phyloP scores from a whole-genome alignment of 64 coral and sea anemone genomes.

The Catalaphyllia jardinei region DNA sequence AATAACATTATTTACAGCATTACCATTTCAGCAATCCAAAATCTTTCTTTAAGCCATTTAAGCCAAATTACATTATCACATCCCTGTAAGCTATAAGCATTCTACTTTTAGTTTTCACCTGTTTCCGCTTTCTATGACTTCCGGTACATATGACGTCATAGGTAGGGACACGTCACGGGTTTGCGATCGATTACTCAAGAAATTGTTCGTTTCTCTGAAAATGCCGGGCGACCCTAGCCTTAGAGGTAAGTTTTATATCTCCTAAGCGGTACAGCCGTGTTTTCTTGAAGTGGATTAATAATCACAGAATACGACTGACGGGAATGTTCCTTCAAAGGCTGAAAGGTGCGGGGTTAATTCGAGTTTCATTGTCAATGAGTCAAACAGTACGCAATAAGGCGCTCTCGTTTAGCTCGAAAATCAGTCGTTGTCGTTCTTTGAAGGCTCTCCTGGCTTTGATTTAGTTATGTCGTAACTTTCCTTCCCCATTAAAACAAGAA shows the following conservation, averaged over 20 bases:
- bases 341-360: not conserved
- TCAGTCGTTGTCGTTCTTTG: not conserved
- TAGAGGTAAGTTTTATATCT: constrained; percentile 73
- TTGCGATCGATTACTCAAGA: constrained; percentile 50
- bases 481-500: not conserved
- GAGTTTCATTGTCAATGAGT: not conserved
- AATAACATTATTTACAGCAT: not conserved
- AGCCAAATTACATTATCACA: not conserved
- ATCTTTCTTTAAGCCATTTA: not conserved
- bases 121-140: constrained; percentile 26
- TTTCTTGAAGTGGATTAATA: not conserved
- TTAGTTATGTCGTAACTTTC: not conserved
- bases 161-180: constrained; percentile 81
- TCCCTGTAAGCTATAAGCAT: not conserved
- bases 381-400: constrained; percentile 13
- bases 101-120: not conserved
- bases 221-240: constrained; percentile 92
- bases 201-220: constrained; percentile 59
- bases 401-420: not conserved
- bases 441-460: not conserved
- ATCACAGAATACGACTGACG: not conserved
- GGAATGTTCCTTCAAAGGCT: not conserved
- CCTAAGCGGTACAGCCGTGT: not conserved
- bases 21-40: not conserved
- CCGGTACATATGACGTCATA: constrained; percentile 26